phyloP scores from a whole-genome alignment of 2,113 vertebrate species.

The Conger conger region DNA sequence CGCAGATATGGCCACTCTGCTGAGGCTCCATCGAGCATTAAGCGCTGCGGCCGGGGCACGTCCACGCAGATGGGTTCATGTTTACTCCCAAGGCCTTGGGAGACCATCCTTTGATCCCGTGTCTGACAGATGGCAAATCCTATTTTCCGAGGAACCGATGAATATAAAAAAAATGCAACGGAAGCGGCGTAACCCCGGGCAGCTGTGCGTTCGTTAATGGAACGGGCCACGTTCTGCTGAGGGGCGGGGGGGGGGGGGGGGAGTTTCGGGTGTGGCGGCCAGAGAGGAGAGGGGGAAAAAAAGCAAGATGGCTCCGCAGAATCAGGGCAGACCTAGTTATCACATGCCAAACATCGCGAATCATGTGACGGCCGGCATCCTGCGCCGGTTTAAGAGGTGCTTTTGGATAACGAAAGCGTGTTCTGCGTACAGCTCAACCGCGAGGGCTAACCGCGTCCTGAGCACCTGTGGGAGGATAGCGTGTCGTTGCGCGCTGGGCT shows the following conservation, averaged over 20 bases:
- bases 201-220: slow-evolving; percentile 18
- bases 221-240: neutral
- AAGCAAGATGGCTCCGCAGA: neutral
- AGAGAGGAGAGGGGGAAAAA: neutral
- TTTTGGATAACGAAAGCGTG: neutral
- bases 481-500: neutral
- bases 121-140: slow-evolving; percentile 43
- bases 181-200: slow-evolving; percentile 26
- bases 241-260: neutral
- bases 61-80: slow-evolving; percentile 3
- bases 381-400: neutral
- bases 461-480: neutral
- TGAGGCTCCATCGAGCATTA: too few relatives aligned
- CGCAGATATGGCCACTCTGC: neutral
- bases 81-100: slow-evolving; percentile 20
- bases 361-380: neutral
- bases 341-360: neutral
- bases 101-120: slow-evolving; percentile 10
- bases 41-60: neutral
- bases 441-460: neutral
- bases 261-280: neutral
- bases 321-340: neutral
- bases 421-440: neutral
- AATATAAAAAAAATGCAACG: slow-evolving; percentile 33
- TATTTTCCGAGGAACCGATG: slow-evolving; percentile 33